Conservation (phyloP, 2,797 vertebrate species). For the Anguilla anguilla region DNA sequence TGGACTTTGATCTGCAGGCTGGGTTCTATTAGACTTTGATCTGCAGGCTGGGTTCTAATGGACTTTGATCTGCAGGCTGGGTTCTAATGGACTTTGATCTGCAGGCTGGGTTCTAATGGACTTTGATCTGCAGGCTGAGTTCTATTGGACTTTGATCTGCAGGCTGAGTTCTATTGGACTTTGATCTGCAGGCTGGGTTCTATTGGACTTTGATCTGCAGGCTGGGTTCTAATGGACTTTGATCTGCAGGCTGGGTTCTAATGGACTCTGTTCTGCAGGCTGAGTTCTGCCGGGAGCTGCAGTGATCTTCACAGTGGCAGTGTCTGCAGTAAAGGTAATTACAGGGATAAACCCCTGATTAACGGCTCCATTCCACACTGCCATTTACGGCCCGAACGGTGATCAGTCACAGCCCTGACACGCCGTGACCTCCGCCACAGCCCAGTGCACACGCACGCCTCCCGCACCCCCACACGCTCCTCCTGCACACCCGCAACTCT, state of each 20-base stretch:
- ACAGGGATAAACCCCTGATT: conserved; percentile 70
- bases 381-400: conserved; percentile 63
- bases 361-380: conserved; percentile 72
- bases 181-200: not conserved
- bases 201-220: not conserved
- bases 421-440: conserved; percentile 71
- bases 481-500: not conserved
- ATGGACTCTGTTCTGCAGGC: not conserved
- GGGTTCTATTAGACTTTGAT: not conserved
- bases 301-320: conserved; percentile 32
- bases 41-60: too few species aligned
- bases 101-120: not conserved
- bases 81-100: not conserved
- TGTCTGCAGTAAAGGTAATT: conserved; percentile 71
- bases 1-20: not conserved
- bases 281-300: not conserved
- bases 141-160: too few species aligned
- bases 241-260: not conserved
- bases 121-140: not conserved
- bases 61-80: not conserved
- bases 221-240: not conserved
- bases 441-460: conserved; percentile 62
- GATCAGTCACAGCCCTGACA: conserved; percentile 59
- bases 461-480: conserved; percentile 41
- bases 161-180: too few species aligned